These are phyloP conservation scores for Pseudolycoriella hygida DNA, from an alignment of 2,888 invertebrate species.

Conservation along the genomic window DNA sequence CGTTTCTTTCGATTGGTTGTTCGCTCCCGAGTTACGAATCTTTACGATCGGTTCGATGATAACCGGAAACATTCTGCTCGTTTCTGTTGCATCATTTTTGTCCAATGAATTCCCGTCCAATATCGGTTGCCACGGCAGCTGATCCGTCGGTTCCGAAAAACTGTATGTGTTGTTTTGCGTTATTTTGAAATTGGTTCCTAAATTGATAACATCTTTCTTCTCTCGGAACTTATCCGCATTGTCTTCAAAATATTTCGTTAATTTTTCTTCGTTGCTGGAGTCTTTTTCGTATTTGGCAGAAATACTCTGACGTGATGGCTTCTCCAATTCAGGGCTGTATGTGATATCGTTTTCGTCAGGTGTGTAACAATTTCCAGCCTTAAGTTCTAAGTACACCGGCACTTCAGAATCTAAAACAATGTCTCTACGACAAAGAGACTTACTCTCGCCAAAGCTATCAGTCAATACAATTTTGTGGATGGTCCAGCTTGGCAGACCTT, in stretches of 20 bases:
- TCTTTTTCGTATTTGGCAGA: constrained; percentile 10
- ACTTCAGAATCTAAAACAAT: constrained; percentile 55
- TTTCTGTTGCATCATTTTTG: constrained; percentile 23
- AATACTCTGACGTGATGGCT: background rate
- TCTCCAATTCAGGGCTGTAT: constrained; percentile 3
- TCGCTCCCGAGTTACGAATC: constrained; percentile 11
- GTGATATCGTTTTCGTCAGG: constrained; percentile 29
- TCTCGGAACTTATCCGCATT: constrained; percentile 23
- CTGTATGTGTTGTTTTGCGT: constrained; percentile 18
- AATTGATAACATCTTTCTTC: constrained; percentile 26
- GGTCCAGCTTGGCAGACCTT: constrained; percentile 60
- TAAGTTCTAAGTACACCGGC: constrained; percentile 52
- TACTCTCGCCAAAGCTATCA: constrained; percentile 69
- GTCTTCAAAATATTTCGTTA: constrained; percentile 17
- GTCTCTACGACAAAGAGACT: constrained; percentile 63
- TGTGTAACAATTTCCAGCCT: constrained; percentile 60
- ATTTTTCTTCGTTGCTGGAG: constrained; percentile 22
- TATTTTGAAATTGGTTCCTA: constrained; percentile 25
- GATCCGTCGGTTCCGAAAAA: constrained; percentile 26
- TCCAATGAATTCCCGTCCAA: constrained; percentile 29
- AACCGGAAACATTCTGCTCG: constrained; percentile 24
- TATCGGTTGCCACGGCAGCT: constrained; percentile 35
- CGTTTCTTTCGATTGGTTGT: constrained; percentile 15
- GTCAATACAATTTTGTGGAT: constrained; percentile 68
- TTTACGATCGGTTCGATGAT: constrained; percentile 39